Percentiles rank a stretch among this genome's conserved stretches.
These are phyloP conservation scores for Microchrysa polita DNA, from an alignment of 2,888 invertebrate species.

Conservation along the genomic window DNA sequence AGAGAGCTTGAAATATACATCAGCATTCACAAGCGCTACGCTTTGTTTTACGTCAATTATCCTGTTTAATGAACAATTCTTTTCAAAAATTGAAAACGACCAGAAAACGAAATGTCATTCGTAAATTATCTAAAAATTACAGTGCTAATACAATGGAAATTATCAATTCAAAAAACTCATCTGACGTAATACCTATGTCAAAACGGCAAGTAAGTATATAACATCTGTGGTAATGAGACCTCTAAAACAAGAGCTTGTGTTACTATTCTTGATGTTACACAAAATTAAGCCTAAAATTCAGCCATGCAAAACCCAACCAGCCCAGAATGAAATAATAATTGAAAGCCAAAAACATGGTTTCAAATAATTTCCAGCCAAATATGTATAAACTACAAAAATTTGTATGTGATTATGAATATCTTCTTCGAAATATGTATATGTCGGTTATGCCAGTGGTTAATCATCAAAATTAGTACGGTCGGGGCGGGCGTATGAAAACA, in stretches of 20 bases:
- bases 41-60: slow-evolving; percentile 11
- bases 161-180: slow-evolving; percentile 36
- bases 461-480: slow-evolving; percentile 41
- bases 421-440: slow-evolving; percentile 40
- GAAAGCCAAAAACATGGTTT: slow-evolving; percentile 26
- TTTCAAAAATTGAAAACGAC: background rate
- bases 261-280: background rate
- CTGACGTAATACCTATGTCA: background rate
- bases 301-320: slow-evolving; percentile 38
- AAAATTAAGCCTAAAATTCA: background rate
- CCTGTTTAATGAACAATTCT: slow-evolving; percentile 16
- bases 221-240: background rate
- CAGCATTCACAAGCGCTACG: too few species aligned
- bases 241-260: too few species aligned
- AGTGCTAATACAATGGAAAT: slow-evolving; percentile 16
- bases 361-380: slow-evolving; percentile 33
- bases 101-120: slow-evolving; percentile 1
- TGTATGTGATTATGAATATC: too few species aligned
- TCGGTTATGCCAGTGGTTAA: slow-evolving; percentile 41
- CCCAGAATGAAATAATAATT: slow-evolving; percentile 23
- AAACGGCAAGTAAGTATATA: background rate
- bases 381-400: too few species aligned
- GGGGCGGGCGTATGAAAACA: slow-evolving; percentile 38
- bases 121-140: slow-evolving; percentile 39
- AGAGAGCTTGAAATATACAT: too few species aligned